phyloP scores from a whole-genome alignment of 1,140 invertebrate species.

The Nephila pilipes region DNA sequence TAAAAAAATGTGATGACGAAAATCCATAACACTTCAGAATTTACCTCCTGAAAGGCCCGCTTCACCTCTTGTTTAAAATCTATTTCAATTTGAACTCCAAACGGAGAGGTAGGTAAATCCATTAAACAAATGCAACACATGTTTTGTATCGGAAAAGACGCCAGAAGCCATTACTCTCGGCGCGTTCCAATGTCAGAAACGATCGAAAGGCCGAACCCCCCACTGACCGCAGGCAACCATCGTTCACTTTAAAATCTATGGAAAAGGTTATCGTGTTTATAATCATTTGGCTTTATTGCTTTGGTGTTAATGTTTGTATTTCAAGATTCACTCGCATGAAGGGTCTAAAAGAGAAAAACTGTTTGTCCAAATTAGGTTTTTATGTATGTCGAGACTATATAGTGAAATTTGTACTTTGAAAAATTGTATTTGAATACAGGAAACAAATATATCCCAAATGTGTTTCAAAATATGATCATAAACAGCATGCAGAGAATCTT shows the following conservation, averaged over 20 bases:
- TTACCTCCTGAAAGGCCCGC: background rate
- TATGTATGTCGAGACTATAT: too few relatives aligned
- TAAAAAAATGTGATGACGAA: too few relatives aligned
- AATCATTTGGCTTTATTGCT: background rate
- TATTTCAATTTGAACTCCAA: constrained; percentile 41
- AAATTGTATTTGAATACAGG: too few relatives aligned
- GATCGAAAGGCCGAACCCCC: constrained; percentile 19
- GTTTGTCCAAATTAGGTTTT: too few relatives aligned
- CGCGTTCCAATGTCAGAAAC: background rate
- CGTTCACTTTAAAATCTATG: background rate
- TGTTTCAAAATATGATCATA: too few relatives aligned
- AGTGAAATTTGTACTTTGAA: too few relatives aligned
- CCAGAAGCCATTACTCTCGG: constrained; percentile 25
- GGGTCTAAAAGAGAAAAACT: too few relatives aligned
- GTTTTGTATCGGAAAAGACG: constrained; percentile 15
- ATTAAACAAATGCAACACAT: constrained; percentile 62
- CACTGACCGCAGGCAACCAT: background rate
- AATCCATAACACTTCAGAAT: background rate
- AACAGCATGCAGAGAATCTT: too few relatives aligned
- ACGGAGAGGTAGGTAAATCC: constrained; percentile 26
- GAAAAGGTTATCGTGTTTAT: background rate
- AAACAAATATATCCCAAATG: too few relatives aligned
- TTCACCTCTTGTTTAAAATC: background rate
- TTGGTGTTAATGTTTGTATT: background rate
- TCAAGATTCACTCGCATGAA: background rate